phyloP scores from a whole-genome alignment of 2,797 vertebrate species.

The Peromyscus eremicus region DNA sequence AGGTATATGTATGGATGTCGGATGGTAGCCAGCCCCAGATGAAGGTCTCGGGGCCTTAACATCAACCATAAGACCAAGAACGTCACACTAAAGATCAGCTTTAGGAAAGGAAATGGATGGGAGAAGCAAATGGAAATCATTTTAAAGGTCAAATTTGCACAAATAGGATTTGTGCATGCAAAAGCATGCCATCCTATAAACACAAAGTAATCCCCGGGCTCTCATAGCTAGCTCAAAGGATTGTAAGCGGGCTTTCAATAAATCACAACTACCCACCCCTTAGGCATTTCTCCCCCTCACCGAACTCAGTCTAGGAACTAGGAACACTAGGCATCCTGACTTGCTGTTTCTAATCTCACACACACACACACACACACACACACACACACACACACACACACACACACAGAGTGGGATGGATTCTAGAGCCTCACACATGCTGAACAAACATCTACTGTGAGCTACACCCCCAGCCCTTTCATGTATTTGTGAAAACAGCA shows the following conservation, averaged over 20 bases:
- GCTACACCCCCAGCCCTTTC: background rate
- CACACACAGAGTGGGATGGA: background rate
- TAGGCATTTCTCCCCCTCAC: background rate
- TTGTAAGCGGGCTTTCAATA: slow-evolving; percentile 71
- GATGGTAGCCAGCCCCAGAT: background rate
- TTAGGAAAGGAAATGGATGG: slow-evolving; percentile 1
- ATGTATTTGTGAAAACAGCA: background rate
- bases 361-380: background rate
- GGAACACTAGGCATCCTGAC: background rate
- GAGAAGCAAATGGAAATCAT: slow-evolving; percentile 66
- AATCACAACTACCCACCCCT: slow-evolving; percentile 26
- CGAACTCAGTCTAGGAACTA: background rate
- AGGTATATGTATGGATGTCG: background rate
- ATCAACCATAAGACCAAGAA: background rate
- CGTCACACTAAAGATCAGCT: slow-evolving; percentile 48
- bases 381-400: background rate
- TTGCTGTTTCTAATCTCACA: background rate
- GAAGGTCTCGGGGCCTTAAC: background rate
- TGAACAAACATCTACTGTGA: background rate
- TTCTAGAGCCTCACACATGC: background rate
- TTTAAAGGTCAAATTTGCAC: slow-evolving; percentile 86
- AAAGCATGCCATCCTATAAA: slow-evolving; percentile 78
- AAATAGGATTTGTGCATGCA: slow-evolving; percentile 82
- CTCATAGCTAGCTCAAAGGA: slow-evolving; percentile 70
- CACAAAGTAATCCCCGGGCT: slow-evolving; percentile 67